Evolutionary conservation across 2,888 invertebrate genomes (phyloP), one percentile per base, ranked within the genome.

Genomic region (Meiosimyza decipiens): DNA sequence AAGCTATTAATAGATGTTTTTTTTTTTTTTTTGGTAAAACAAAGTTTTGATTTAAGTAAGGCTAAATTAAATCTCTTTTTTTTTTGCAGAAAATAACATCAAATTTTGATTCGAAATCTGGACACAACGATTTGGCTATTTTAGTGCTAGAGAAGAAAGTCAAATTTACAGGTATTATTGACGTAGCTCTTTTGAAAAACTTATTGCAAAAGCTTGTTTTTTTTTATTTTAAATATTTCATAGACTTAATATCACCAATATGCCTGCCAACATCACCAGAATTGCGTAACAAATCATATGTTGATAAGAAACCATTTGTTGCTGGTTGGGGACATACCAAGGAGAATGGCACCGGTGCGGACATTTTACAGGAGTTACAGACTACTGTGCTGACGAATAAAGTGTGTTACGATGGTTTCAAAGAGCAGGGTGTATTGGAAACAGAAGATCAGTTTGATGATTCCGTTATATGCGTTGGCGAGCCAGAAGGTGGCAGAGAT

Each of bases 91-190:
- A 66, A 33, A 64, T 77, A 55, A 73, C 68, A 47, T 82, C 83
- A 80, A 79, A 81, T 1, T 55, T 77, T 40, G 83, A 80, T 65
- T 76, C 76, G 16, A 71, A 69, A 49, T 79, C 89, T 13, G 91
- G 89, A 80, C 90, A 90, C 60, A 92, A 93, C 79, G 96, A 97
- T 84, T 92, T 96, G 74, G 95, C 93, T 0, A 84, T 96, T 6
- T 84, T 96, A 0, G 89, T 90, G 72, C 85, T 95, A 57, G 86
- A 88, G 3, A 79, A 84, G 6, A 88, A 89, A 0, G 90, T 91
- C 1, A 79, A 85, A 5, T 91, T 90, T 71, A 87, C 91, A 22
- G 75, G 92, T 87, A 87, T 1, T 72, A 57, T 63, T 60, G 65
- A 54, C 65, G 69, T 22, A 65, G 59, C 55, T 52, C 51, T 6